Evolutionary conservation across 2,888 invertebrate species (phyloP).

Genomic region (Mechanitis messenoides): DNA sequence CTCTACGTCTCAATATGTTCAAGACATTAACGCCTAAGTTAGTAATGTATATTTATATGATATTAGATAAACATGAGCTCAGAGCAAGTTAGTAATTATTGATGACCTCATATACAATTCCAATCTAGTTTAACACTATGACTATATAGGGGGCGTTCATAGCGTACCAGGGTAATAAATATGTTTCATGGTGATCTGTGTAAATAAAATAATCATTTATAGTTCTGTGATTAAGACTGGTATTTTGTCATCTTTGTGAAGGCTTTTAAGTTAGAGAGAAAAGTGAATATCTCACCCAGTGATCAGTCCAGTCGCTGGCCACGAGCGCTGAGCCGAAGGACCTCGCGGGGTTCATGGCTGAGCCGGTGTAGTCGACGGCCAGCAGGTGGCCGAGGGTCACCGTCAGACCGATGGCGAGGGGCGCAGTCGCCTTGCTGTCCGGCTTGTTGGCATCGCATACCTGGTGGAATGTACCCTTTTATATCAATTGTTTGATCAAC

Average conservation of each 20-base stretch:
- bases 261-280: not conserved
- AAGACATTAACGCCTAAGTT: not conserved
- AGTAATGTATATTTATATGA: not conserved
- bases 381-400: conserved; percentile 90
- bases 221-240: conserved; percentile 9
- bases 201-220: conserved; percentile 4
- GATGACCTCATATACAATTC: conserved; percentile 16
- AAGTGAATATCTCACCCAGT: conserved; percentile 81
- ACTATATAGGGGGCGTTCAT: conserved; percentile 18
- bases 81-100: conserved; percentile 11
- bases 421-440: conserved; percentile 88
- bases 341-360: conserved; percentile 95
- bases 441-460: conserved; percentile 84
- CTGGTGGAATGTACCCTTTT: conserved; percentile 33
- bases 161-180: conserved; percentile 7
- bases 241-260: not conserved
- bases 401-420: conserved; percentile 91
- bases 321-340: conserved; percentile 92
- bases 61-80: too few species aligned
- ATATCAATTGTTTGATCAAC: too few species aligned
- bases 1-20: not conserved
- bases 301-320: conserved; percentile 82
- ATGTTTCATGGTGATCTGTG: too few species aligned
- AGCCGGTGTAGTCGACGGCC: conserved; percentile 89
- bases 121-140: conserved; percentile 17